Evolutionary conservation across 2,888 invertebrate species (phyloP), one percentile per base, ranked within the genome.

Genomic region (Macrosiphum euphorbiae): DNA sequence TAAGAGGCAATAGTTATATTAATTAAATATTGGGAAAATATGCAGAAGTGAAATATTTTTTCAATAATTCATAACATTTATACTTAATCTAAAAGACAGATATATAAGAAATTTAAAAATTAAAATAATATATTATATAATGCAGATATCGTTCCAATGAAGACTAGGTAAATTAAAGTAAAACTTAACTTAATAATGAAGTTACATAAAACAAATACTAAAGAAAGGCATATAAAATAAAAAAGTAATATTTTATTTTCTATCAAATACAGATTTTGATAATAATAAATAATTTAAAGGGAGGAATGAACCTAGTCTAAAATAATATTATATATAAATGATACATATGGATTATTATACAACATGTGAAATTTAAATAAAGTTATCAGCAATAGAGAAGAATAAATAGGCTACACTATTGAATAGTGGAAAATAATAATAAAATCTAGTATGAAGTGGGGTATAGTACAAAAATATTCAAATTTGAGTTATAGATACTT

Each of bases 31-130:
- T n/a, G 47, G 61, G 10, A 35, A 90, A 90, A 78, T 78, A 41
- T 50, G 26, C 35, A 78, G 55, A 78, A 90, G 35, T 78, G 52
- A 35, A 90, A 78, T 84, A 55, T 78, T 90, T 52, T 35, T 78
- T 90, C 90, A 78, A 90, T 90, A 90, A 78, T 90, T 52, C 3
- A 91, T 67, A 24, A 90, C 24, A 87, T 87, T 28, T 26, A 35
- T 50, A 67, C 47, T 58, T 88, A 55, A 55, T 28, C 88, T 58
- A 58, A 35, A 88, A 55, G 35, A 88, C 55, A 88, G 41, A 58
- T 44, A 28, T 44, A 47, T 41, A 88, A 87, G 50, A 50, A 13
- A 88, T 88, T 88, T 41, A 88, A 88, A 88, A 47, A 88, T 55
- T 41, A 41, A 55, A 88, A 88, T 16, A 55, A 88, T 55, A 55